Conservation (phyloP, 2,797 vertebrate species). For the Tolypeutes matacus region DNA sequence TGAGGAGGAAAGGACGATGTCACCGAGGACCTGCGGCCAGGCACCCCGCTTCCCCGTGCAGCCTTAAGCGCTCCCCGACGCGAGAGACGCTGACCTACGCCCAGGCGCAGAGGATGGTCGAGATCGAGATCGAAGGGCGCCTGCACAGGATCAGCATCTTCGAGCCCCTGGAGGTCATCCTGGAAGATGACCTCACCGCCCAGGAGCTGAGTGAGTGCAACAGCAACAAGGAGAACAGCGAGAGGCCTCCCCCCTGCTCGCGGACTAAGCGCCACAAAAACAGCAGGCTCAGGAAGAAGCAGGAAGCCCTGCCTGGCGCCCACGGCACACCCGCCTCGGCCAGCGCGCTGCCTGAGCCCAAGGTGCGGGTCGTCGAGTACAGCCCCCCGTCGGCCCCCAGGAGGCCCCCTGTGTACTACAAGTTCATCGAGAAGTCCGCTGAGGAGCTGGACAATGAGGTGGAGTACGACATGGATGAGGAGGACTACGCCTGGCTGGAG, state of each 20-base stretch:
- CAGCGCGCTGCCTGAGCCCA: constrained; percentile 94
- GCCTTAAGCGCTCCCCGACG: constrained; percentile 95
- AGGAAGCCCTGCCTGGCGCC: constrained; percentile 87
- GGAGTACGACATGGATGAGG: constrained; percentile 99
- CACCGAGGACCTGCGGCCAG: constrained; percentile 93
- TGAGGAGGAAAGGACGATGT: constrained; percentile 98
- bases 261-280: constrained; percentile 94
- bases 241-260: constrained; percentile 93
- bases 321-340: constrained; percentile 87
- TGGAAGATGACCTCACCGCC: constrained; percentile 95
- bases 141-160: constrained; percentile 97
- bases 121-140: constrained; percentile 97
- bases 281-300: constrained; percentile 94
- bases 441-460: constrained; percentile 98
- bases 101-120: constrained; percentile 99
- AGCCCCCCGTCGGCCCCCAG: constrained; percentile 95
- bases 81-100: constrained; percentile 98
- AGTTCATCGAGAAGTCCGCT: constrained; percentile 94
- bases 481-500: constrained; percentile 98
- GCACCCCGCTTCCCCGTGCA: constrained; percentile 94
- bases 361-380: constrained; percentile 96
- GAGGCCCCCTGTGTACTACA: constrained; percentile 93
- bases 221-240: constrained; percentile 98
- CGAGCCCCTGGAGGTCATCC: constrained; percentile 95
- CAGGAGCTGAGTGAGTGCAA: constrained; percentile 98